These are phyloP conservation scores for Lepidiolamprologus cunningtoni DNA, from an alignment of 2,113 vertebrate species.

Conservation along the genomic window DNA sequence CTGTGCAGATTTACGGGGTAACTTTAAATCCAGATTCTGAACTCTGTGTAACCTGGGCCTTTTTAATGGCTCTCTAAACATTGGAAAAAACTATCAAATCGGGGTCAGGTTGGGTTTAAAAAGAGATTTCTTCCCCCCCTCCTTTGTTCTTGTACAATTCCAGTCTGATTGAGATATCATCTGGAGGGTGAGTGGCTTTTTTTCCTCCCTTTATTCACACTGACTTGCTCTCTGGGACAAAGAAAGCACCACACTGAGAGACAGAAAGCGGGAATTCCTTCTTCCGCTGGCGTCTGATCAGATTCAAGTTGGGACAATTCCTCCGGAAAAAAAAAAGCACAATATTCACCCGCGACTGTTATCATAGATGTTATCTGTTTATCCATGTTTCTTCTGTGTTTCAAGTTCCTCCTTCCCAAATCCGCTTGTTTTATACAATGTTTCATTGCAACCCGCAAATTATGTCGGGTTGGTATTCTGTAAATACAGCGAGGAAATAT, in stretches of 20 bases:
- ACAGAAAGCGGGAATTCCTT: neutral
- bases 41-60: neutral
- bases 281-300: neutral
- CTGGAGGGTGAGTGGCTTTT: neutral
- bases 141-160: neutral
- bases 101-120: conserved; percentile 11
- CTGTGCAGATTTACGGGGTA: neutral
- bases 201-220: neutral
- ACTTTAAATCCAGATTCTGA: conserved; percentile 31
- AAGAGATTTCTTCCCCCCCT: neutral
- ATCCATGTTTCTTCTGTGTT: neutral
- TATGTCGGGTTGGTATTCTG: conserved; percentile 48
- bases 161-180: conserved; percentile 10
- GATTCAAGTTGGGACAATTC: conserved; percentile 3
- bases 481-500: conserved; percentile 76
- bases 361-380: conserved; percentile 1
- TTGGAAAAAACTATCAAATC: neutral
- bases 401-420: neutral
- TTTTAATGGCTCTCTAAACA: neutral
- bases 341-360: conserved; percentile 62
- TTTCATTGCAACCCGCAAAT: conserved; percentile 36
- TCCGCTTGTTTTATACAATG: conserved; percentile 32
- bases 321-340: conserved; percentile 64
- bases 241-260: neutral
- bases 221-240: neutral